Evolutionary conservation across 2,797 vertebrate genomes (phyloP).

Genomic region (Alectoris magna): DNA sequence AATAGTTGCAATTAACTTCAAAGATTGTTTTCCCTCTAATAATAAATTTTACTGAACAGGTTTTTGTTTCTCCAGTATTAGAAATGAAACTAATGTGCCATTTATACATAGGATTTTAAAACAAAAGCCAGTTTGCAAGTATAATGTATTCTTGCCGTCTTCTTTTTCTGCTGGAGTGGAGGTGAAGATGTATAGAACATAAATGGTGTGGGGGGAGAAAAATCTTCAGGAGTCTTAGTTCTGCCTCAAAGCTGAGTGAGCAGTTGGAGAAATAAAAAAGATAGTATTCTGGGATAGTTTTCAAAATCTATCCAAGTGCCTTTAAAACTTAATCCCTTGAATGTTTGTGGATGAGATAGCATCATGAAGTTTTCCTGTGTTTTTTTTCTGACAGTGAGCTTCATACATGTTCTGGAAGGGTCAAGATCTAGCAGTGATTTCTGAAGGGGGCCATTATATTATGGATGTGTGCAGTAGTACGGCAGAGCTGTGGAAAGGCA

Average conservation of each 20-base stretch:
- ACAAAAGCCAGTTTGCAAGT: background rate
- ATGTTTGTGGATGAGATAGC: background rate
- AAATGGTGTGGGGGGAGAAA: background rate
- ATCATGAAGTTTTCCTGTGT: background rate
- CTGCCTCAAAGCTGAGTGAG: background rate
- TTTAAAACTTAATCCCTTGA: background rate
- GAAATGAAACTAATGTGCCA: background rate
- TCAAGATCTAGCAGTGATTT: background rate
- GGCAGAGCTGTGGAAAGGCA: background rate
- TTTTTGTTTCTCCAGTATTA: background rate
- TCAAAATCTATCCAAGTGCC: background rate
- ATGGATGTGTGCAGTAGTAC: background rate
- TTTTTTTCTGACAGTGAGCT: background rate
- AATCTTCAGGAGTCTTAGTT: background rate
- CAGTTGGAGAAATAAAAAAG: background rate
- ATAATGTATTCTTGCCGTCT: background rate
- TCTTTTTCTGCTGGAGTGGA: slow-evolving; percentile 35
- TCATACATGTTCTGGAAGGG: background rate
- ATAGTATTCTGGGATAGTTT: background rate
- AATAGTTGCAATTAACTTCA: background rate
- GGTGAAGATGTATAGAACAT: slow-evolving; percentile 21
- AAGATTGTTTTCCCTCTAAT: background rate
- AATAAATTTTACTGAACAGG: background rate
- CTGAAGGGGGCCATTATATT: background rate
- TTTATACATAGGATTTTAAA: background rate